Conservation (phyloP, 2,888 invertebrate species). For the Pachymerium ferrugineum region DNA sequence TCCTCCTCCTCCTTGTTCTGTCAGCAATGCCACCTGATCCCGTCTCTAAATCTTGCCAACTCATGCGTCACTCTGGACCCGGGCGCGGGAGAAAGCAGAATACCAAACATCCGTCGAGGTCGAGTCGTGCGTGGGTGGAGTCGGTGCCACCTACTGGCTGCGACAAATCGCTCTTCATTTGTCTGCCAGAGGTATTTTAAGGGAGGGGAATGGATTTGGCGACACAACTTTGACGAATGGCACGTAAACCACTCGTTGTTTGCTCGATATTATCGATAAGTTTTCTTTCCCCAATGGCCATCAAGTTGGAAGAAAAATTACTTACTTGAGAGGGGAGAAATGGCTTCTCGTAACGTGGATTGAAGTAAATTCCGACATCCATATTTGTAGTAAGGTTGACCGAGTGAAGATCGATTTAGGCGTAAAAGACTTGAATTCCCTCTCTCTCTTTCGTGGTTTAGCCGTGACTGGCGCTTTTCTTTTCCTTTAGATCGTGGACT, state of each 20-base stretch:
- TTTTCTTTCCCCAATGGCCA: background rate
- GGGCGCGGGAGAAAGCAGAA: background rate
- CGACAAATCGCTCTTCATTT: conserved; percentile 20
- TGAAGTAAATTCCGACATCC: background rate
- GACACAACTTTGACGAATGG: background rate
- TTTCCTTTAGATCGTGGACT: background rate
- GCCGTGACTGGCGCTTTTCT: background rate
- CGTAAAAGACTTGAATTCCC: background rate
- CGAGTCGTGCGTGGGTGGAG: background rate
- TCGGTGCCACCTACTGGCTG: background rate
- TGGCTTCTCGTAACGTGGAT: no score
- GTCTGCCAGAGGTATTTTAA: background rate
- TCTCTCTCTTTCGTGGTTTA: background rate
- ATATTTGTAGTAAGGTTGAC: background rate
- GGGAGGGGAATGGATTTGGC: background rate
- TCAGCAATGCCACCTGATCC: conserved; percentile 7
- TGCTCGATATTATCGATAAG: conserved; percentile 18
- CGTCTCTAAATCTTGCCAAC: background rate
- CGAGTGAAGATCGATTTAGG: conserved; percentile 1
- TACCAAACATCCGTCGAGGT: background rate
- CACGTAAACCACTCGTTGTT: conserved; percentile 7
- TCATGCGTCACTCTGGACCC: background rate
- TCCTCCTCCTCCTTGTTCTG: background rate
- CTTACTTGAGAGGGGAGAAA: background rate
- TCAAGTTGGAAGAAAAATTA: background rate